Percentiles rank a stretch among this genome's conserved stretches.
Conservation (phyloP, 2,888 invertebrate species). For the Chloroclystis v-ata region DNA sequence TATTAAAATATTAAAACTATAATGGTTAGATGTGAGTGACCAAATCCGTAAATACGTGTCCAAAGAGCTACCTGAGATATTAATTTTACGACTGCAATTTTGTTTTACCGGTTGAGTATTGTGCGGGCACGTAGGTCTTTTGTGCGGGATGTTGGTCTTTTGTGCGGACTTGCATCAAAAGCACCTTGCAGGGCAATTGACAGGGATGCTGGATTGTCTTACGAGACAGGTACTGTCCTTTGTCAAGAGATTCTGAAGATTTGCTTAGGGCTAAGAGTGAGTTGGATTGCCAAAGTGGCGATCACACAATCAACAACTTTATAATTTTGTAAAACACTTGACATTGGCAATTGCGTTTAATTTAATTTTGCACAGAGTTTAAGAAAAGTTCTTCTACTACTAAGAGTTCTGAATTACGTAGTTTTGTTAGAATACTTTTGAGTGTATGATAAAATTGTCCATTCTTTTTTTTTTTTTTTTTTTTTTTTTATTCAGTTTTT, state of each 20-base stretch:
- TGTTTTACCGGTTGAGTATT: constrained; percentile 46
- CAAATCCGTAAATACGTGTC: constrained; percentile 53
- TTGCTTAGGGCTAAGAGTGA: constrained; percentile 4
- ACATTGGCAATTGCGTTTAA: too few species aligned
- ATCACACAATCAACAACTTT: too few species aligned
- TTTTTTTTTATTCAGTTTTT: too few species aligned
- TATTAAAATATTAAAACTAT: too few species aligned
- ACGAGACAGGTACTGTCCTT: constrained; percentile 63
- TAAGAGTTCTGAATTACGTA: too few species aligned
- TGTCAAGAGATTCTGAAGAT: constrained; percentile 33
- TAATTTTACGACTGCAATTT: constrained; percentile 49
- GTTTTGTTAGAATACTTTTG: too few species aligned
- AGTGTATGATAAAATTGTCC: too few species aligned
- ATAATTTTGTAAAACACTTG: too few species aligned
- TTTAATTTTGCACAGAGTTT: too few species aligned
- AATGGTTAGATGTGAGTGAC: too few species aligned
- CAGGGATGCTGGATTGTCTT: constrained; percentile 56
- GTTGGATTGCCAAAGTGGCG: background rate
- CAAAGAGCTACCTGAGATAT: constrained; percentile 57
- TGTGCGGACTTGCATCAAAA: constrained; percentile 51
- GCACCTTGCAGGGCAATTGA: constrained; percentile 66
- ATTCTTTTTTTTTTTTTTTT: too few species aligned
- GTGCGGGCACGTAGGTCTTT: constrained; percentile 59
- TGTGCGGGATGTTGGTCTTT: constrained; percentile 43
- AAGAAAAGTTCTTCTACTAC: too few species aligned